These are phyloP conservation scores for Rotaria socialis DNA, from an alignment of 2,888 invertebrate genomes.

Conservation along the genomic window DNA sequence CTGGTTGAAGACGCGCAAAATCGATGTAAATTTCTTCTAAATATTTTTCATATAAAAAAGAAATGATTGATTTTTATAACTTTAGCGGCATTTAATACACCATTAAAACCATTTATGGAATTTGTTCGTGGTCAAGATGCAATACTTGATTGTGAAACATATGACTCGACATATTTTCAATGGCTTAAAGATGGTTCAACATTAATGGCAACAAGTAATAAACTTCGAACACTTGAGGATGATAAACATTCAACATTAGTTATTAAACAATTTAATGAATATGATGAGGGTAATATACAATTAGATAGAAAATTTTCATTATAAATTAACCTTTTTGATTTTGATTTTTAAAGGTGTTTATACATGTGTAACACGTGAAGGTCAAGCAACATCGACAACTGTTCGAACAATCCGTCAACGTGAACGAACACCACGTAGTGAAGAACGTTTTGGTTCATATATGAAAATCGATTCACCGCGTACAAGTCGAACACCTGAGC, in stretches of 20 bases:
- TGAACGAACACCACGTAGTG: conserved; percentile 36
- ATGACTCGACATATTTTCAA: conserved; percentile 31
- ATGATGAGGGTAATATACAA: not conserved
- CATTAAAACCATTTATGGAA: conserved; percentile 36
- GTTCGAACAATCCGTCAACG: not conserved
- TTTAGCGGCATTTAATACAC: not conserved
- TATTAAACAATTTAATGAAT: not conserved
- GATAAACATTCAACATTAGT: conserved; percentile 30
- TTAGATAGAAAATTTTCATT: not conserved
- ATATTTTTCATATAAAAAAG: not conserved
- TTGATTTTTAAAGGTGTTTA: not conserved
- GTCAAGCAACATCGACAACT: conserved; percentile 25
- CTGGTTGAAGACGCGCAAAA: not conserved
- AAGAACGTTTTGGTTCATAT: conserved; percentile 29
- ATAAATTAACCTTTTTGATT: not conserved
- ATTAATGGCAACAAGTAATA: conserved; percentile 44
- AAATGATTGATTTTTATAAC: not conserved
- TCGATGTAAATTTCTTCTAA: not conserved
- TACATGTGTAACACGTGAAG: conserved; percentile 30
- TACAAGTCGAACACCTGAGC: conserved; percentile 8
- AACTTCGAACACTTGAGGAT: not conserved
- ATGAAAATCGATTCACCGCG: conserved; percentile 31
- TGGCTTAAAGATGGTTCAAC: conserved; percentile 49
- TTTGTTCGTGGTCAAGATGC: conserved; percentile 29
- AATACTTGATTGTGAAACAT: not conserved